Evolutionary conservation across 2,888 invertebrate genomes (phyloP), one percentile per base, ranked within the genome.

Genomic region (Exephanes ischioxanthus): DNA sequence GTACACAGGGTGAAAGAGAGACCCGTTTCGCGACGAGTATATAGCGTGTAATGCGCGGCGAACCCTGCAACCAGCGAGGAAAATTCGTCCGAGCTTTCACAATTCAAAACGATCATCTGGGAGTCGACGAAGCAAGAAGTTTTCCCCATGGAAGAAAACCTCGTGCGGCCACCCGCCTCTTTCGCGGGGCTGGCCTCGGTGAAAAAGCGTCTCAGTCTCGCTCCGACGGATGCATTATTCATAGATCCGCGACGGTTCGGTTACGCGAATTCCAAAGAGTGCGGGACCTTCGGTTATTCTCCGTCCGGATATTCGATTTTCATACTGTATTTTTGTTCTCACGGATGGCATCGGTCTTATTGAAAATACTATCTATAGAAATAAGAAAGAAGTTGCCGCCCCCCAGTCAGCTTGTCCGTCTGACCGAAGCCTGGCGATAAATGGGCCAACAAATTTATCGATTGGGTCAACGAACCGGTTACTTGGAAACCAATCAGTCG

Each of bases 61-160:
- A 79, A 79, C 19, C 53, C 33, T 37, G 70, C 41, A 30, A 45
- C 41, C 55, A n/a, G 58, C 45, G 19, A 63, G 58, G 26, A 45
- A 70, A 71, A 70, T 79, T 48, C 53, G 45, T 58, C 58, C 16
- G 61, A 41, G 66, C 51, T 33, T 51, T 37, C 72, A 58, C 75
- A 61, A 61, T 73, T 73, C 73, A 45, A 61, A 73, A 73, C n/a
- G 41, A 11, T 41, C 55, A n/a, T 7, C 73, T 26, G 61, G 61
- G 72, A 73, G 41, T 41, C 55, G 58, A n/a, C 58, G 58, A 41
- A 7, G 41, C 58, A 58, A 73, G 72, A 61, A 73, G 26, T 41
- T 73, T 73, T 48, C 16, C 41, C 58, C 16, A 45, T 37, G 55
- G 30, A 41, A 3, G n/a, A 41, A 19, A 19, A 11, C 72, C 58